Conservation (phyloP, 1,140 invertebrate species). For the Nymphalis io region DNA sequence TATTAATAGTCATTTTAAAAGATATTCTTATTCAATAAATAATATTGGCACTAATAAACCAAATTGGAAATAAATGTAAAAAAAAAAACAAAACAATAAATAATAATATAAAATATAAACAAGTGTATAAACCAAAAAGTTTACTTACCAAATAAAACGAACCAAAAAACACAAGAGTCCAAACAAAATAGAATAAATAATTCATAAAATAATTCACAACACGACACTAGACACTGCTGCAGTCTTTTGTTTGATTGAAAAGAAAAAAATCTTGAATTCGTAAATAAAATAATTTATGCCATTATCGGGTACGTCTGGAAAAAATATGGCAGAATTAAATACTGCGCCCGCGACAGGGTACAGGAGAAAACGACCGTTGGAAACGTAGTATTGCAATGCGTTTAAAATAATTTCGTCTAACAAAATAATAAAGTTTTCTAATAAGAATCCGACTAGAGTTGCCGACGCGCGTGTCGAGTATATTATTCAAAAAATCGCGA, state of each 20-base stretch:
- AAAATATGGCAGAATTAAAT: constrained; percentile 50
- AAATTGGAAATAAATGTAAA: constrained; percentile 31
- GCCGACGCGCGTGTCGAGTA: constrained; percentile 56
- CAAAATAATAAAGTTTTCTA: constrained; percentile 53
- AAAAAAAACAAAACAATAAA: background rate
- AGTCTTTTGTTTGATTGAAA: constrained; percentile 59
- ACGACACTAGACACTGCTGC: constrained; percentile 74
- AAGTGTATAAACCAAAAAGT: constrained; percentile 51
- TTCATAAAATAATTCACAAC: constrained; percentile 67
- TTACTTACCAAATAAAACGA: constrained; percentile 71
- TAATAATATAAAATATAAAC: constrained; percentile 31
- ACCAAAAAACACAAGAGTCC: constrained; percentile 72
- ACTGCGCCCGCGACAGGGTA: constrained; percentile 54
- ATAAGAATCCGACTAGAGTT: constrained; percentile 63
- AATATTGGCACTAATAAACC: constrained; percentile 31
- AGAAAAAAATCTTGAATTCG: constrained; percentile 61
- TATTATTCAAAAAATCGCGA: constrained; percentile 72
- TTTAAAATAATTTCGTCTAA: constrained; percentile 43
- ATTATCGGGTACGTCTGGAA: constrained; percentile 59
- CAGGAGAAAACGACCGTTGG: constrained; percentile 59
- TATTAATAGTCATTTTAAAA: background rate
- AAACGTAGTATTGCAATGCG: constrained; percentile 44
- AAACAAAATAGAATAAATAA: constrained; percentile 57
- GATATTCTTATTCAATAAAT: constrained; percentile 26
- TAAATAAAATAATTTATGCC: constrained; percentile 56